Percentiles rank a stretch among this genome's conserved stretches.
phyloP scores from a whole-genome alignment of 2,888 invertebrate genomes.

The Clunio marinus region DNA sequence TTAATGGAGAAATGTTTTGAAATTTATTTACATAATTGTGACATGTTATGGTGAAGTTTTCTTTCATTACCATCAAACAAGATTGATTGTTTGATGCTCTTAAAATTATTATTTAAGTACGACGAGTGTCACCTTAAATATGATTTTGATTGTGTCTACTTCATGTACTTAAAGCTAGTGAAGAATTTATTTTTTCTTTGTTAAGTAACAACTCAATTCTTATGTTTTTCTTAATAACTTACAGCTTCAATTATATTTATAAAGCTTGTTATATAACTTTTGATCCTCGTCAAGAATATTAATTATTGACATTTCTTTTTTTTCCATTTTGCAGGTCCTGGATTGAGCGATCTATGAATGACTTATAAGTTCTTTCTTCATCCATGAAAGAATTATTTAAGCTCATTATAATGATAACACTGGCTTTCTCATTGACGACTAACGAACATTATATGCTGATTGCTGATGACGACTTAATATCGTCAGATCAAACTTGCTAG shows the following conservation, averaged over 20 bases:
- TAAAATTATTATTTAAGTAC: background rate
- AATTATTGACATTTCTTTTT: conserved; percentile 22
- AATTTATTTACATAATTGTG: conserved; percentile 20
- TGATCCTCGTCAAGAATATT: background rate
- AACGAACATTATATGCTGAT: conserved; percentile 25
- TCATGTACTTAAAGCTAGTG: conserved; percentile 3
- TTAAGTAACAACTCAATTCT: too few species aligned
- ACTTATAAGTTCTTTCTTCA: conserved; percentile 52
- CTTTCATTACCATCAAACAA: conserved; percentile 43
- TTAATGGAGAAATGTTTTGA: conserved; percentile 18
- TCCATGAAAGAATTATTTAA: conserved; percentile 32
- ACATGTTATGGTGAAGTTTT: conserved; percentile 54
- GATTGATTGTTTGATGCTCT: background rate
- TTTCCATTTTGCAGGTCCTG: conserved; percentile 55
- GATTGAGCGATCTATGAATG: too few species aligned
- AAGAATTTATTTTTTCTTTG: conserved; percentile 6
- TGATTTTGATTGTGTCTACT: conserved; percentile 29
- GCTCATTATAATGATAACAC: conserved; percentile 24
- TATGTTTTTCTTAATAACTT: too few species aligned
- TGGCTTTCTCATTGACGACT: conserved; percentile 14
- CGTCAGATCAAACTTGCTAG: background rate
- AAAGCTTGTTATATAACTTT: background rate
- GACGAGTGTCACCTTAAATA: background rate
- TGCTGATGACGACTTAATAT: conserved; percentile 16
- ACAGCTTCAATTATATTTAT: background rate